Evolutionary conservation across 2,888 invertebrate genomes (phyloP).

Genomic region (Stratiomys singularior): DNA sequence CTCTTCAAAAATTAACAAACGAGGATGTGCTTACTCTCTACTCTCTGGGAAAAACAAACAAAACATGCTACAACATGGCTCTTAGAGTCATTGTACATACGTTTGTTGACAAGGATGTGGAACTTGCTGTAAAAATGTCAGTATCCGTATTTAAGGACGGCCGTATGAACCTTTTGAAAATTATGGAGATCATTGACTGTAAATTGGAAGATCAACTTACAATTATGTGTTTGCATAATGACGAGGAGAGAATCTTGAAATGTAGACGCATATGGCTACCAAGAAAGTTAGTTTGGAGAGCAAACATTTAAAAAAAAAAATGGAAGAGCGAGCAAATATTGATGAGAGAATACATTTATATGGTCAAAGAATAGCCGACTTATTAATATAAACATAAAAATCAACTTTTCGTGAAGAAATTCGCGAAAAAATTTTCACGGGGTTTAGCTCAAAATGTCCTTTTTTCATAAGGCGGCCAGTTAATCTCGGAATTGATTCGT

Average conservation of each 20-base stretch:
- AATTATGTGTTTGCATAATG: background rate
- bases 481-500: too few species aligned
- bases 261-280: background rate
- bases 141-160: background rate
- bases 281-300: background rate
- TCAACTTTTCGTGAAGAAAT: background rate
- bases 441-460: background rate
- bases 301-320: background rate
- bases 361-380: background rate
- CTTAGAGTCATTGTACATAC: background rate
- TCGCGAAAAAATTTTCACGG: background rate
- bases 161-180: background rate
- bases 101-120: background rate
- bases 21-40: background rate
- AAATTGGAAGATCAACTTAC: background rate
- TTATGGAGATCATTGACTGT: background rate
- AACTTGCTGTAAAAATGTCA: background rate
- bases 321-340: background rate
- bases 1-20: background rate
- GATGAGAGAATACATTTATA: background rate
- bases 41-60: background rate
- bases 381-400: background rate
- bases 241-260: background rate
- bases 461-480: too few species aligned
- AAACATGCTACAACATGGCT: background rate